phyloP scores from a whole-genome alignment of 2,888 invertebrate species.

The Amiota mariae region DNA sequence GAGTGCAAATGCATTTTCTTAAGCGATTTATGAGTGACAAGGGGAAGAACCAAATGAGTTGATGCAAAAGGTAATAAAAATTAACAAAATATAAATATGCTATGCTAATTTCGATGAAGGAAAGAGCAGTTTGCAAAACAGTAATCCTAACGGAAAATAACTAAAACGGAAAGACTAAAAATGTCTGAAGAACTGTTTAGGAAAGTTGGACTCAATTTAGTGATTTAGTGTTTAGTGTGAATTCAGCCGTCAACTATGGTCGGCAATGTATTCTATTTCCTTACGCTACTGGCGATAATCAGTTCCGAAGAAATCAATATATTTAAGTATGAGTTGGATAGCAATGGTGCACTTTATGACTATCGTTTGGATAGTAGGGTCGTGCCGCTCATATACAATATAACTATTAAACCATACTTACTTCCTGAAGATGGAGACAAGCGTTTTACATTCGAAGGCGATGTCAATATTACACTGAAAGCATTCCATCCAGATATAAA shows the following conservation, averaged over 20 bases:
- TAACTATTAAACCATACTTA: conserved; percentile 75
- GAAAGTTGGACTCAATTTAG: neutral
- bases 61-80: too few relatives aligned
- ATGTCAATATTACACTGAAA: conserved; percentile 74
- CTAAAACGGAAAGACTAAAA: too few relatives aligned
- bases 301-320: conserved; percentile 19
- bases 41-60: too few relatives aligned
- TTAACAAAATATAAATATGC: too few relatives aligned
- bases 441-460: conserved; percentile 61
- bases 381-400: conserved; percentile 75
- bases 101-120: too few relatives aligned
- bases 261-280: neutral
- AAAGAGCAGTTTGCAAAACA: too few relatives aligned
- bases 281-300: conserved; percentile 37
- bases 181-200: too few relatives aligned
- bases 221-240: too few relatives aligned
- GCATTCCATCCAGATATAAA: conserved; percentile 70
- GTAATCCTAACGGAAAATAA: too few relatives aligned
- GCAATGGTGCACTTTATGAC: conserved; percentile 24
- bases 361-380: conserved; percentile 72
- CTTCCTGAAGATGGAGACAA: conserved; percentile 46
- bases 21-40: too few relatives aligned
- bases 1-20: too few relatives aligned
- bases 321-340: neutral
- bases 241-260: conserved; percentile 1